A percentile compares a stretch with the other conserved stretches of the same genome.
Conservation (phyloP, 2,797 vertebrate genomes). For the Chaunax sp. region DNA sequence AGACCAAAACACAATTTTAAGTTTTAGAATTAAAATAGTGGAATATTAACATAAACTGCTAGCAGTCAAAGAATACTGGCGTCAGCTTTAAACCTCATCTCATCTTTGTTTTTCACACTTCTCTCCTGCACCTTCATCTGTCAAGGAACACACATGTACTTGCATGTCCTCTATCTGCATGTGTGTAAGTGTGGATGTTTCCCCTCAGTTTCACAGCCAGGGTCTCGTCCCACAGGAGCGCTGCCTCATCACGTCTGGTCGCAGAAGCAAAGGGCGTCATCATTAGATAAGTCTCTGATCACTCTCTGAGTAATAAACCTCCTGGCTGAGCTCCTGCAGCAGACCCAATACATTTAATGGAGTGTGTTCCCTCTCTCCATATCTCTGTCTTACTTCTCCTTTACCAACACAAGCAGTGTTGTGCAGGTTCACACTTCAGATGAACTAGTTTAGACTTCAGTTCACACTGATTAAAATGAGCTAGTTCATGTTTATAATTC, state of each 20-base stretch:
- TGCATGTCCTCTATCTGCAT: slow-evolving; percentile 6
- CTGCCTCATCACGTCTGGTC: slow-evolving; percentile 75
- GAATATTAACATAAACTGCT: too few relatives aligned
- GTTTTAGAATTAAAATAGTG: too few relatives aligned
- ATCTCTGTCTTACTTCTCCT: slow-evolving; percentile 27
- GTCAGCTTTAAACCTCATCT: not conserved
- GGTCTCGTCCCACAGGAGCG: slow-evolving; percentile 59
- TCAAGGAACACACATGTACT: not conserved
- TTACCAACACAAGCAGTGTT: too few relatives aligned
- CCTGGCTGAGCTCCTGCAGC: slow-evolving; percentile 67
- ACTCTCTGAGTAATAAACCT: slow-evolving; percentile 77
- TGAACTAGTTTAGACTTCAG: too few relatives aligned
- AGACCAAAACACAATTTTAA: too few relatives aligned
- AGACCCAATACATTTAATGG: slow-evolving; percentile 77
- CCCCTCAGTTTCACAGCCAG: slow-evolving; percentile 53
- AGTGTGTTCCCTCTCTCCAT: slow-evolving; percentile 58
- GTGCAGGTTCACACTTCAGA: too few relatives aligned
- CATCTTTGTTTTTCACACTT: not conserved
- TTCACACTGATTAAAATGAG: too few relatives aligned
- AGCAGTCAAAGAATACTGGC: not conserved
- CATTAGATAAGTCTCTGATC: slow-evolving; percentile 79
- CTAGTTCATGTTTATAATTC: too few relatives aligned
- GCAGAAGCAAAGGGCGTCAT: slow-evolving; percentile 77
- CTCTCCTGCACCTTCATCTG: not conserved
- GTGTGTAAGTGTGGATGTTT: slow-evolving; percentile 24